Base-by-base conservation (phyloP, 2,888 invertebrate genomes). In the Venusia cambrica region DNA sequence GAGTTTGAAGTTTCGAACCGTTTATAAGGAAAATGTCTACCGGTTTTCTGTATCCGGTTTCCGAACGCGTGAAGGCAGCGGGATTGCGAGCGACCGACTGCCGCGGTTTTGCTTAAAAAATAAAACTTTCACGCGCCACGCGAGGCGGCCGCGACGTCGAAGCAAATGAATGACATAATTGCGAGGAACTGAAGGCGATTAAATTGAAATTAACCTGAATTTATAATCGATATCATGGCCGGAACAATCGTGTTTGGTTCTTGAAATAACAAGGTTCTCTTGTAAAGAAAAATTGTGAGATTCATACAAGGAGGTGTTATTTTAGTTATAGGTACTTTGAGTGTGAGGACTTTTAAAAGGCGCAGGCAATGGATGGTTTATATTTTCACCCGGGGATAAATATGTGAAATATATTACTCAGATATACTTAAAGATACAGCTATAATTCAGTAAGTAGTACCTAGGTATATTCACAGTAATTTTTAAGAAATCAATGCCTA, bases 161-260 rank as follows among this genome's bases (percentile, higher is more conserved):
- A 21, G 21, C 6, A 22, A 36, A 30, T 25, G 12, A 25, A 35
- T 33, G 36, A 37, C 30, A 38, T 34, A 38, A 34, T 33, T 25
- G 14, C 11, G 12, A 32, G 33, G 33, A 37, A 28, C 33, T 30
- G 21, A 5, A 27, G 11, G 27, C 30, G 22, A 42, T 42, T 38
- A 42, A 38, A 30, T 30, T 9, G 5, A 27, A 27, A 42, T 42
- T 42, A 42, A 38, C 37, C 42, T 38, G 29, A 26, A 42, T 42
- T 7, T 16, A 11, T 28, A 27, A 30, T 34, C n/a, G n/a, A n/a
- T 13, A 32, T 32, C 21, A 21, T 27, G 37, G 10, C 26, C 37
- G 37, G 31, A 27, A 8, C n/a, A 6, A 16, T 26, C 16, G 13
- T 27, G 5, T 18, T 27, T 18, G 11, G 7, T 12, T 18, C 16